Evolutionary conservation across 2,113 vertebrate species (phyloP).

Genomic region (Otolemur garnettii): DNA sequence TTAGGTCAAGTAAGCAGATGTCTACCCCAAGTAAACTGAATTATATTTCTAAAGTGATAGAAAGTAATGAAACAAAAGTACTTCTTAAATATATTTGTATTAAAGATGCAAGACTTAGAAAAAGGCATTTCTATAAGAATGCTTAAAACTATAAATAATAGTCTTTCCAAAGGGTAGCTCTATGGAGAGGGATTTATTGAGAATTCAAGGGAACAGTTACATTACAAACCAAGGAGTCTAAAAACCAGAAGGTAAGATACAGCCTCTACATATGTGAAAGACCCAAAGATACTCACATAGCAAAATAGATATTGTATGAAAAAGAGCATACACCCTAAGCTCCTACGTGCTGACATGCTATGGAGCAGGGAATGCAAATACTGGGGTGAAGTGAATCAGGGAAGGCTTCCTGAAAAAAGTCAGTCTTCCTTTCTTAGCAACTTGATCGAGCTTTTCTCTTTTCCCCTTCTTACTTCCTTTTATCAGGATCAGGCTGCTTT

Average conservation of each 20-base stretch:
- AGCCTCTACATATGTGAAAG: neutral
- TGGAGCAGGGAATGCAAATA: neutral
- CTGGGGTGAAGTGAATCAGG: neutral
- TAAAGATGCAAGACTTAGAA: conserved; percentile 33
- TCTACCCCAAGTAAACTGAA: neutral
- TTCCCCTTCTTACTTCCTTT: neutral
- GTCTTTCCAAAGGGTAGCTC: conserved; percentile 2
- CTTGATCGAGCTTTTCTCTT: neutral
- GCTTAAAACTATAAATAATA: neutral
- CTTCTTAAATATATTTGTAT: neutral
- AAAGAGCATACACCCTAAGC: neutral
- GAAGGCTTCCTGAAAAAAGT: neutral
- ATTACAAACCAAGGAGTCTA: neutral
- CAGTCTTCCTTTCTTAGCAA: neutral
- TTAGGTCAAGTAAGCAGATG: conserved; percentile 1
- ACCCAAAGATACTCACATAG: neutral
- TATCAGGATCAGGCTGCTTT: neutral
- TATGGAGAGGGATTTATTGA: neutral
- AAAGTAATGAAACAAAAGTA: conserved; percentile 6
- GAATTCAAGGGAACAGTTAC: neutral
- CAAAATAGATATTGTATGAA: neutral
- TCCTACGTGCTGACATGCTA: neutral
- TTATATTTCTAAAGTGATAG: neutral
- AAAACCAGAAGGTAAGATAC: neutral
- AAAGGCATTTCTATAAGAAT: neutral